Conservation (phyloP, 2,113 vertebrate species). For the Apteryx mantelli region DNA sequence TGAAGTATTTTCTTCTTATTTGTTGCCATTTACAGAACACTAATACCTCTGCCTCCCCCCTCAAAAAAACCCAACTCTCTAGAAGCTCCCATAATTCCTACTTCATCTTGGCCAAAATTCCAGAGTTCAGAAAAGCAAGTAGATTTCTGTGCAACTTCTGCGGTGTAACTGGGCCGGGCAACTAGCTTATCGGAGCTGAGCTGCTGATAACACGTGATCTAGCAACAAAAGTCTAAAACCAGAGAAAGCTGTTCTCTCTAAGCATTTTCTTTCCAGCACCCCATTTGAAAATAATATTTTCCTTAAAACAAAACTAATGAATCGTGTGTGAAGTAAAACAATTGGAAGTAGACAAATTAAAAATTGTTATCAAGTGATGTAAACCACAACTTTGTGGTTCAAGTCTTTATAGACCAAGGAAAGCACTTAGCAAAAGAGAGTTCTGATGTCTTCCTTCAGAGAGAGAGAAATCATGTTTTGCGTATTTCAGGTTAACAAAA, state of each 20-base stretch:
- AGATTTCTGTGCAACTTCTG: background rate
- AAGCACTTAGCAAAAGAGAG: conserved; percentile 43
- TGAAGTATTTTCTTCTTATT: background rate
- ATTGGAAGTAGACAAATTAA: conserved; percentile 15
- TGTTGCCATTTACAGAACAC: background rate
- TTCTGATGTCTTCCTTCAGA: background rate
- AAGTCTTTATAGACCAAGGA: conserved; percentile 13
- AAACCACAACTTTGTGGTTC: conserved; percentile 26
- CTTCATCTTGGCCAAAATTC: background rate
- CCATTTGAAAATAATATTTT: conserved; percentile 3
- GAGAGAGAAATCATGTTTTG: background rate
- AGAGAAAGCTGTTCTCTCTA: background rate
- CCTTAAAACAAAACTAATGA: conserved; percentile 29
- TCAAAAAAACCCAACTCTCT: background rate
- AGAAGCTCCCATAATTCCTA: background rate
- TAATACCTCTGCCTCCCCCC: background rate
- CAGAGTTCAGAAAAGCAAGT: background rate
- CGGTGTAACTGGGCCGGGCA: background rate
- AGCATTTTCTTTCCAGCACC: background rate
- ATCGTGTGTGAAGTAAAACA: conserved; percentile 6
- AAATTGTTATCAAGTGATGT: conserved; percentile 15
- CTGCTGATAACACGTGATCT: background rate
- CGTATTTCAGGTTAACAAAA: background rate
- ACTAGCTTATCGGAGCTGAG: background rate
- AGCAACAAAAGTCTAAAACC: background rate